Percentiles rank a stretch among this genome's conserved stretches.
Evolutionary conservation across 37 sponge, comb jelly and placozoan genomes (phyloP).

Genomic region (Cladorhizidae sp.): DNA sequence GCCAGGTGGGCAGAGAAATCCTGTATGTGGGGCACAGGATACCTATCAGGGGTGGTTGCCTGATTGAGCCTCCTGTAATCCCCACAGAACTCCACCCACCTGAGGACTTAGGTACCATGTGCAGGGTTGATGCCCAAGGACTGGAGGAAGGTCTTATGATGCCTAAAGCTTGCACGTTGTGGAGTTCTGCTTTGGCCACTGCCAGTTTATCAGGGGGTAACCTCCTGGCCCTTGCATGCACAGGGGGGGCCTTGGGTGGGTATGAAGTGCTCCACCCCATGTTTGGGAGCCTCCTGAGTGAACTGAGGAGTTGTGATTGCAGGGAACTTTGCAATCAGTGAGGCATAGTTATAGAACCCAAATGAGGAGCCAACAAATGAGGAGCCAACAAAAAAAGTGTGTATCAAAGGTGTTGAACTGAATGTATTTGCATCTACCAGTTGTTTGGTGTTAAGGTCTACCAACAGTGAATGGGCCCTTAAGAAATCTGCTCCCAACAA

Average conservation of each 20-base stretch:
- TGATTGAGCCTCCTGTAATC: conserved; percentile 62
- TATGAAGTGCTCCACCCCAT: conserved; percentile 43
- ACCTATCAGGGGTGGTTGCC: conserved; percentile 44
- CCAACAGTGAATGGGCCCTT: no score
- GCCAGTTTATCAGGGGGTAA: conserved; percentile 37
- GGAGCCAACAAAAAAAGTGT: no score
- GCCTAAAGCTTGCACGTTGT: conserved; percentile 20
- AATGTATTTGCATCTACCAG: no score
- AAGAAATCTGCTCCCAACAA: no score
- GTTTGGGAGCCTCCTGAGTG: no score
- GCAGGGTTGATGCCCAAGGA: conserved; percentile 48
- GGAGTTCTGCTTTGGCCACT: conserved; percentile 26
- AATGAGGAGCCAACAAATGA: no score
- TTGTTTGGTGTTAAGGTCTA: no score
- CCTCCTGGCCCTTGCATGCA: conserved; percentile 19
- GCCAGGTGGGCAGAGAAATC: conserved; percentile 16
- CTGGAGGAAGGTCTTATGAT: conserved; percentile 46
- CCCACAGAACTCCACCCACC: conserved; percentile 73
- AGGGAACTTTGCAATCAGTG: no score
- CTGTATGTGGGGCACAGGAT: conserved; percentile 67
- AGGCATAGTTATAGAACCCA: no score
- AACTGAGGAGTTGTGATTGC: no score
- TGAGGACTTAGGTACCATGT: conserved; percentile 48
- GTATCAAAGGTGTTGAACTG: no score
- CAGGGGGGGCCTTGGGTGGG: conserved; percentile 45